Evolutionary conservation across 2,888 invertebrate genomes (phyloP).

Genomic region (Epinotia demarniana): DNA sequence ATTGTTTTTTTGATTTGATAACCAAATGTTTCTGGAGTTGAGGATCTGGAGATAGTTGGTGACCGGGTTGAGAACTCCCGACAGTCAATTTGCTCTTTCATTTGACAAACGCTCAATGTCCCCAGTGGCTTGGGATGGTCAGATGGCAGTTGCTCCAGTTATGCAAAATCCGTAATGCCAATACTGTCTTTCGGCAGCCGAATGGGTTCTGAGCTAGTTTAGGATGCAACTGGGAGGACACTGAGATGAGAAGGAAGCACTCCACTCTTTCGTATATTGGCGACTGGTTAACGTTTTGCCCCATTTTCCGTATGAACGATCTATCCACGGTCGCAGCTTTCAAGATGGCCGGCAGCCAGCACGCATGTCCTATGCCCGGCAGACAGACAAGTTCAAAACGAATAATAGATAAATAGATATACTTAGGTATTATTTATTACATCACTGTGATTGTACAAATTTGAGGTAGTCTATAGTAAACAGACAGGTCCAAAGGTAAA

Average conservation of each 20-base stretch:
- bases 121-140: neutral
- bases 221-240: neutral
- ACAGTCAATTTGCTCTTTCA: neutral
- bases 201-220: neutral
- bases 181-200: neutral
- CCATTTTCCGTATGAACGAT: too few relatives aligned
- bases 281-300: too few relatives aligned
- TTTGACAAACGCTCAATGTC: neutral
- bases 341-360: neutral
- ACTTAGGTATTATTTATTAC: neutral
- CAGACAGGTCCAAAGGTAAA: conserved; percentile 16
- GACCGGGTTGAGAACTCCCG: neutral
- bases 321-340: neutral
- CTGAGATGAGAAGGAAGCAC: neutral
- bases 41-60: too few relatives aligned
- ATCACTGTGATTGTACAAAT: neutral
- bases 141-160: neutral
- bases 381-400: neutral
- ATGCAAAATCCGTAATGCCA: neutral
- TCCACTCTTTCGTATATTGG: neutral
- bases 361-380: neutral
- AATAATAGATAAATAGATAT: neutral
- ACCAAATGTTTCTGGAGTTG: too few relatives aligned
- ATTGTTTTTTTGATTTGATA: too few relatives aligned
- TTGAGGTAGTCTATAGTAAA: conserved; percentile 7